Evolutionary conservation across 2,888 invertebrate genomes (phyloP).

Genomic region (Microplitis manilae): DNA sequence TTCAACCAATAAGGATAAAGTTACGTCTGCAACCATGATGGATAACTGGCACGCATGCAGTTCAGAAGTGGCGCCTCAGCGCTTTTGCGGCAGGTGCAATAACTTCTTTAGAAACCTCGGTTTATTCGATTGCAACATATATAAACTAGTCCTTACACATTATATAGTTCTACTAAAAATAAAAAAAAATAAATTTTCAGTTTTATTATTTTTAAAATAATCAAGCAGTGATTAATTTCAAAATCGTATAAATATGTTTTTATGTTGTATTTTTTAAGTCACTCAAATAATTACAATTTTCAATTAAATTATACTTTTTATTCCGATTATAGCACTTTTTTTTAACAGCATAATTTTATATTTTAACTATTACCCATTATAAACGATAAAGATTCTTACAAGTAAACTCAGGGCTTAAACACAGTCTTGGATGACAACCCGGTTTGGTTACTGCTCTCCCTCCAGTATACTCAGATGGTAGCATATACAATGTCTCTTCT

Average conservation of each 20-base stretch:
- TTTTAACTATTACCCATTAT: neutral
- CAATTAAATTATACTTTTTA: too few species aligned
- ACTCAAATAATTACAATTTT: too few species aligned
- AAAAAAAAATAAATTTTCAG: neutral
- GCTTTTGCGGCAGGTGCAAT: conserved; percentile 68
- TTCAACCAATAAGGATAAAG: conserved; percentile 67
- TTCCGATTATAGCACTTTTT: neutral
- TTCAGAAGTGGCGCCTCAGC: conserved; percentile 69
- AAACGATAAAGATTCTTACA: neutral
- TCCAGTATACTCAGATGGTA: conserved; percentile 50
- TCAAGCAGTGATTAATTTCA: too few species aligned
- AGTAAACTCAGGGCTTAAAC: conserved; percentile 59
- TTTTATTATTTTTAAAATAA: neutral
- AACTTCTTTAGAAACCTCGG: conserved; percentile 54
- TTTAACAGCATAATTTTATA: neutral
- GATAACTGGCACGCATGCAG: conserved; percentile 72
- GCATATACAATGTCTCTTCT: conserved; percentile 51
- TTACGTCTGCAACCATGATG: conserved; percentile 77
- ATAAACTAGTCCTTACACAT: neutral
- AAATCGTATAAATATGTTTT: too few species aligned
- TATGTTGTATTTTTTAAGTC: too few species aligned
- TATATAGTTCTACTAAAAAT: neutral
- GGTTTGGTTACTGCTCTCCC: conserved; percentile 48
- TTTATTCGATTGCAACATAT: conserved; percentile 8
- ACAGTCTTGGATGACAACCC: conserved; percentile 70